These are phyloP conservation scores for Dinomys branickii DNA, from an alignment of 2,113 vertebrate genomes.

Conservation along the genomic window DNA sequence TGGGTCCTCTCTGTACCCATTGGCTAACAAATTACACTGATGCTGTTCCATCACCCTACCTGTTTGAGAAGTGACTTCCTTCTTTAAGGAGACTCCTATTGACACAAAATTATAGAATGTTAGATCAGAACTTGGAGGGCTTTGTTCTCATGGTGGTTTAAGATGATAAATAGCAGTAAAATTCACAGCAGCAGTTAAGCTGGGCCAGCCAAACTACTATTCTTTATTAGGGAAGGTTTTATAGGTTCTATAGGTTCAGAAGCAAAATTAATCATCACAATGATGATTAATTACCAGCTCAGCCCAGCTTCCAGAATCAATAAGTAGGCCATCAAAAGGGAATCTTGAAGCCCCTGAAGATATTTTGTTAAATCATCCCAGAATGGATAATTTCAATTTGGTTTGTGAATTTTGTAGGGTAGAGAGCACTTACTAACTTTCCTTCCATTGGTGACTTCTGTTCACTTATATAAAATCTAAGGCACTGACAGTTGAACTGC, in stretches of 20 bases:
- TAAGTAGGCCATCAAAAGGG: background rate
- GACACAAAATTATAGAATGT: background rate
- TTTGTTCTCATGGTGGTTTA: background rate
- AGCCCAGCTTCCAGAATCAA: background rate
- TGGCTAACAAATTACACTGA: slow-evolving; percentile 2
- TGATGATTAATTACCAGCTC: background rate
- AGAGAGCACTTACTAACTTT: background rate
- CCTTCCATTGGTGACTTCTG: background rate
- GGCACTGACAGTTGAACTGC: background rate
- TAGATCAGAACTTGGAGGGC: background rate
- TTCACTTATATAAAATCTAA: background rate
- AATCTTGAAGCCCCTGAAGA: background rate
- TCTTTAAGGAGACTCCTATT: background rate
- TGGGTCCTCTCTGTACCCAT: background rate
- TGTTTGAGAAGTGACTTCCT: slow-evolving; percentile 29
- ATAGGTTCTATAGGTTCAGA: background rate
- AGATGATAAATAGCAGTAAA: background rate
- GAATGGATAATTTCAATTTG: background rate
- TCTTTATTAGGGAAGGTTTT: background rate
- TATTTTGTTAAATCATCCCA: slow-evolving; percentile 19
- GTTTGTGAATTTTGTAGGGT: background rate
- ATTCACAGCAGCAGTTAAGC: background rate
- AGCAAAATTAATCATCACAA: slow-evolving; percentile 31
- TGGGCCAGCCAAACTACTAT: background rate
- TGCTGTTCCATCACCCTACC: background rate